Base-by-base conservation (phyloP, 2,797 vertebrate species). In the Telmatherina bonti region DNA sequence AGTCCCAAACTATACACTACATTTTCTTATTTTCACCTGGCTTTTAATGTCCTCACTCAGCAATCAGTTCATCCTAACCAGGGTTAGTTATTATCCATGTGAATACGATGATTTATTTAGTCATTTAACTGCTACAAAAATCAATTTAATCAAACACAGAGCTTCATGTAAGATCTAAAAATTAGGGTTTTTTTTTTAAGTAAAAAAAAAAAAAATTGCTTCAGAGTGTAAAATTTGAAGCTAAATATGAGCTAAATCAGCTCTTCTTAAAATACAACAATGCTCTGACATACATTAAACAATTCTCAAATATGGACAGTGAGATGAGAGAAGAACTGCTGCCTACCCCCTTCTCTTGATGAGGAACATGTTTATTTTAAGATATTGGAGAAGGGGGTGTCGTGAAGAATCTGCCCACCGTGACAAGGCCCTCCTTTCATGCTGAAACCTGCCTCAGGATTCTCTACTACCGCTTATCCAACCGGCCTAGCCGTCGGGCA, bases 331-430 rank as follows among this genome's bases (percentile, higher is more conserved):
- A 78, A 72, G 56, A 57, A 53, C 63, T 68, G 66, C 65, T 24
- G 79, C 71, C 26, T 54, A 62, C 66, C 16, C 60, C 63, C 68
- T 70, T 55, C 61, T 72, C 62, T 60, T 56, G 52, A 87, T 66
- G 73, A 90, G 82, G 81, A 87, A 83, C 76, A n/a, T 60, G 77
- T 91, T 88, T 93, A 94, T 94, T 94, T 94, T 92, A 78, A 85
- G 90, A 76, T 61, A 29, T 61, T 7, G 22, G 52, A 65, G 27
- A n/a, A 62, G 56, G 27, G 18, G 43, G 26, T 26, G 64, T 26
- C 63, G 66, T 27, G 64, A 88, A 83, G 90, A 94, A 93, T 94
- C 78, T 62, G 56, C 55, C 71, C 79, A 83, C 81, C 85, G 90
- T 84, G 74, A 89, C 76, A 67, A 84, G 87, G 79, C 68, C 78